These are phyloP conservation scores for Rattus rattus DNA, from an alignment of 2,113 vertebrate genomes.

Conservation along the genomic window DNA sequence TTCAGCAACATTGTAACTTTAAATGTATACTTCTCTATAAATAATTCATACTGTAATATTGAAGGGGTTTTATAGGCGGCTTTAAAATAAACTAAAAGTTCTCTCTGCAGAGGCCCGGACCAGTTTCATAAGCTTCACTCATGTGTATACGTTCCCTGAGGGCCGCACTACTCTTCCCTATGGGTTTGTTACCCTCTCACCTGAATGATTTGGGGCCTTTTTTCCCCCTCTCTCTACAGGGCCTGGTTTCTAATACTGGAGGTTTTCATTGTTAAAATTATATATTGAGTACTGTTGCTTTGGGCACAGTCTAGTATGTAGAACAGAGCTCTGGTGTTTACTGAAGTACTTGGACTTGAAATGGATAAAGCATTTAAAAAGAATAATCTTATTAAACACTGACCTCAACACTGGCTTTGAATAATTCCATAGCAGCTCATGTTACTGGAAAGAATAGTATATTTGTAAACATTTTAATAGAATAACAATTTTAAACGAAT, in stretches of 20 bases:
- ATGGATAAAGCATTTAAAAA: slow-evolving; percentile 75
- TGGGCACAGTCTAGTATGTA: slow-evolving; percentile 78
- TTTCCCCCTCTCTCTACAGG: slow-evolving; percentile 58
- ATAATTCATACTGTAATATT: slow-evolving; percentile 79
- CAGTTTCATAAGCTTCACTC: slow-evolving; percentile 81
- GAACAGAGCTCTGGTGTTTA: slow-evolving; percentile 71
- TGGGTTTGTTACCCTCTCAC: slow-evolving; percentile 83
- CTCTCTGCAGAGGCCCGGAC: slow-evolving; percentile 80
- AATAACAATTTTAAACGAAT: slow-evolving; percentile 57
- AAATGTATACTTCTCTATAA: slow-evolving; percentile 77
- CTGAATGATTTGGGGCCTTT: slow-evolving; percentile 73
- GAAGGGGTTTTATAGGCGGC: slow-evolving; percentile 78
- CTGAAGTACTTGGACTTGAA: slow-evolving; percentile 68
- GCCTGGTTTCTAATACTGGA: slow-evolving; percentile 82
- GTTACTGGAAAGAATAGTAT: slow-evolving; percentile 64
- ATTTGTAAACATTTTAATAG: slow-evolving; percentile 33
- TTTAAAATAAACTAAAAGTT: slow-evolving; percentile 79
- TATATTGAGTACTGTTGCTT: slow-evolving; percentile 81
- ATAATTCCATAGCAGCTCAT: slow-evolving; percentile 70
- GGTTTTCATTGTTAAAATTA: slow-evolving; percentile 85
- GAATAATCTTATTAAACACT: slow-evolving; percentile 69
- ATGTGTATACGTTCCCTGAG: slow-evolving; percentile 77
- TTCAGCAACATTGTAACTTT: slow-evolving; percentile 64
- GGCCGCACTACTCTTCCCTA: slow-evolving; percentile 80
- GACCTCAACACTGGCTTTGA: slow-evolving; percentile 55